phyloP scores from a whole-genome alignment of 2,888 invertebrate genomes.

The Nymphalis c-album region DNA sequence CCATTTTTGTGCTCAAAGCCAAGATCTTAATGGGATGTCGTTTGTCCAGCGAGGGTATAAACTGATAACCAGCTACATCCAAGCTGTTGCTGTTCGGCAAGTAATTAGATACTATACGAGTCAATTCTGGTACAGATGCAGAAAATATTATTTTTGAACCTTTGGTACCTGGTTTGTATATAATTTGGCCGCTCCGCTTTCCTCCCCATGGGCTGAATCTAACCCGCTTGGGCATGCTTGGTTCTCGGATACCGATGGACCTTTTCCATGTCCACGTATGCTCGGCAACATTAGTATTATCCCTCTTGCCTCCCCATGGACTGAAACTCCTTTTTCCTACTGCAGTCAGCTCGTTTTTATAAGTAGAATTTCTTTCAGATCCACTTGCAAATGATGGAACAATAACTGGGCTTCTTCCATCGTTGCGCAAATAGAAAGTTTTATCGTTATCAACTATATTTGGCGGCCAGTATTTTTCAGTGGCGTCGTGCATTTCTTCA shows the following conservation, averaged over 20 bases:
- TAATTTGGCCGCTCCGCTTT: constrained; percentile 69
- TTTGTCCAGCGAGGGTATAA: constrained; percentile 60
- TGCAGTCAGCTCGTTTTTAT: constrained; percentile 39
- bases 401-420: constrained; percentile 48
- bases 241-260: constrained; percentile 57
- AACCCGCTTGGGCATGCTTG: constrained; percentile 74
- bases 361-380: constrained; percentile 51
- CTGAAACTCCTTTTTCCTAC: constrained; percentile 68
- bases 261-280: constrained; percentile 74
- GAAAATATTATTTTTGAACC: constrained; percentile 65
- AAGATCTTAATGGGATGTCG: constrained; percentile 65
- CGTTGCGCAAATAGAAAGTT: constrained; percentile 50
- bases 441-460: constrained; percentile 57
- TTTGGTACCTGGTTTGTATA: constrained; percentile 64
- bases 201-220: constrained; percentile 78
- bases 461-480: constrained; percentile 53
- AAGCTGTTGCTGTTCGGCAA: constrained; percentile 52
- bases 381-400: constrained; percentile 42
- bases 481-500: constrained; percentile 39
- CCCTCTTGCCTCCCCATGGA: constrained; percentile 74
- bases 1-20: constrained; percentile 56
- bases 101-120: constrained; percentile 63
- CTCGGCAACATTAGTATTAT: constrained; percentile 48
- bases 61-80: constrained; percentile 60
- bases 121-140: constrained; percentile 64